A percentile compares a stretch with the other conserved stretches of the same genome.
phyloP scores from a whole-genome alignment of 2,113 vertebrate genomes.

The Stegostoma tigrinum region DNA sequence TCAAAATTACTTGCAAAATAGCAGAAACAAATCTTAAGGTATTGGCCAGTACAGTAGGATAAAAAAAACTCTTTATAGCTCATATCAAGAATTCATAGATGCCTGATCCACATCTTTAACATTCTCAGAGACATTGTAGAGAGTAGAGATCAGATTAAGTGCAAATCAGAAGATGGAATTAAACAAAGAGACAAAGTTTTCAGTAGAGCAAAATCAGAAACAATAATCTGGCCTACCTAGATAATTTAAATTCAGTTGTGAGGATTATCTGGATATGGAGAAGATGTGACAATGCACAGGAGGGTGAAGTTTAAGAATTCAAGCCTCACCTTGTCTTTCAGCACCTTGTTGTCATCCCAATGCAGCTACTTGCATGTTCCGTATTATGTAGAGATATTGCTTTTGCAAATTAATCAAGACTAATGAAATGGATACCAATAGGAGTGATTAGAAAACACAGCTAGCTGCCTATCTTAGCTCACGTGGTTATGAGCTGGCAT shows the following conservation, averaged over 20 bases:
- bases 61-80: not conserved
- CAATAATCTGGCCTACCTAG: not conserved
- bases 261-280: not conserved
- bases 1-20: conserved; percentile 12
- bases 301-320: not conserved
- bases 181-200: not conserved
- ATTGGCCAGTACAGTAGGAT: not conserved
- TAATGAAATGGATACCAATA: not conserved
- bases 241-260: not conserved
- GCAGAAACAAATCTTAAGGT: not conserved
- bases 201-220: not conserved
- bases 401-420: conserved; percentile 8
- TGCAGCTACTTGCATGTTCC: not conserved
- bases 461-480: not conserved
- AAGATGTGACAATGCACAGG: not conserved
- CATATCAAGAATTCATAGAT: not conserved
- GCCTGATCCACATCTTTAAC: not conserved
- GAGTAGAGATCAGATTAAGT: not conserved
- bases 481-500: not conserved
- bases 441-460: not conserved
- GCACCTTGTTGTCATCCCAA: conserved; percentile 14
- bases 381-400: not conserved
- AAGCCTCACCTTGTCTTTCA: not conserved
- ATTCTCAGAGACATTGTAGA: not conserved
- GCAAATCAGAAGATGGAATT: not conserved